A percentile compares a stretch with the other conserved stretches of the same genome.
These are phyloP conservation scores for Drosophila multiciliata DNA, from an alignment of 2,888 invertebrate species.

Conservation along the genomic window DNA sequence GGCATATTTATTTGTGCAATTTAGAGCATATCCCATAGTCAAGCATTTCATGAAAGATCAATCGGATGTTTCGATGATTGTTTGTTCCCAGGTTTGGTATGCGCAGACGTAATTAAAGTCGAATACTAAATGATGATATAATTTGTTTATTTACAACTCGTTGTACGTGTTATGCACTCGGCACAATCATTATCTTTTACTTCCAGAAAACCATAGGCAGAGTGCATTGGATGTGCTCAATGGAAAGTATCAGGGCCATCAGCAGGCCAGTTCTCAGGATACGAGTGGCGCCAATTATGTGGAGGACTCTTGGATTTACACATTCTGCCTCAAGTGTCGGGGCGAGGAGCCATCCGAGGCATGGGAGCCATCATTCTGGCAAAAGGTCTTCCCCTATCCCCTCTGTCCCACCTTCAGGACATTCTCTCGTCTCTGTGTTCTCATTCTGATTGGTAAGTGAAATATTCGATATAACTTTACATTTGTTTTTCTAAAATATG, in stretches of 20 bases:
- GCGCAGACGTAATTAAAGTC: conserved; percentile 55
- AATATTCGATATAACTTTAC: accelerated
- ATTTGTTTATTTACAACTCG: conserved; percentile 40
- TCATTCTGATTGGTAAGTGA: conserved; percentile 89
- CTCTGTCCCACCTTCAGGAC: conserved; percentile 94
- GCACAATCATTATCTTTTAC: conserved; percentile 25
- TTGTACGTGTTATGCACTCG: conserved; percentile 41
- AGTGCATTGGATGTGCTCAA: conserved; percentile 82
- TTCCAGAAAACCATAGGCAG: conserved; percentile 77
- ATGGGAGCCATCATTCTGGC: conserved; percentile 94
- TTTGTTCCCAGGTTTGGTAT: conserved; percentile 11
- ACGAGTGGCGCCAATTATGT: conserved; percentile 68
- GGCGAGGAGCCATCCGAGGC: conserved; percentile 90
- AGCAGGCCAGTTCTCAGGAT: conserved; percentile 43
- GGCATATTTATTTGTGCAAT: background rate
- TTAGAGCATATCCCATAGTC: conserved; percentile 21
- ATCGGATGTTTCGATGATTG: conserved; percentile 19
- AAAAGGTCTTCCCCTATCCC: conserved; percentile 92
- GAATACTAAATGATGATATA: conserved; percentile 54
- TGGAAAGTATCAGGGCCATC: conserved; percentile 78
- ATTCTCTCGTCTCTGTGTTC: conserved; percentile 90
- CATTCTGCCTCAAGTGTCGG: conserved; percentile 92
- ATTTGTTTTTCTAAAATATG: accelerated
- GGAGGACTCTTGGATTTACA: conserved; percentile 91
- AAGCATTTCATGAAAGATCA: background rate